Conservation (phyloP, 2,113 vertebrate species). For the Ploceus nigricollis region DNA sequence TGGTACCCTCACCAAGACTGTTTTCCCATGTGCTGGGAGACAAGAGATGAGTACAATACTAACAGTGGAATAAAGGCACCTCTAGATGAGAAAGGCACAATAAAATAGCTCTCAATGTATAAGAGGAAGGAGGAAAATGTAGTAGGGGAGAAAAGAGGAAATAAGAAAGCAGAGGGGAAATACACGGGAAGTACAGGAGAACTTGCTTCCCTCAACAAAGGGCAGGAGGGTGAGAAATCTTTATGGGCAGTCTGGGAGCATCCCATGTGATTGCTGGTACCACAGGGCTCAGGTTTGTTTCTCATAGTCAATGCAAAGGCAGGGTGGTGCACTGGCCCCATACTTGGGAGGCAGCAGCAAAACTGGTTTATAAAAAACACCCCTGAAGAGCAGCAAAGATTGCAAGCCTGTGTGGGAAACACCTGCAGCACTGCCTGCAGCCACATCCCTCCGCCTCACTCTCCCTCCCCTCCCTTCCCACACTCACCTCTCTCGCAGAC, state of each 20-base stretch:
- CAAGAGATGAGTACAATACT: neutral
- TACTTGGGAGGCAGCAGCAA: neutral
- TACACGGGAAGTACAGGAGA: fast-evolving
- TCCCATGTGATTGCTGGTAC: neutral
- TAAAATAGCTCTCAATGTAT: neutral
- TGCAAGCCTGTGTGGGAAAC: neutral
- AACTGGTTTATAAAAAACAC: neutral
- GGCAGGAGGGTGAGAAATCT: neutral
- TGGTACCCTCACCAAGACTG: neutral
- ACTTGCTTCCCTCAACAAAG: neutral
- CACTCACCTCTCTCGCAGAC: neutral
- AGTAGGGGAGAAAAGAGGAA: fast-evolving
- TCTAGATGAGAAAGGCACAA: neutral
- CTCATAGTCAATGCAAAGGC: neutral
- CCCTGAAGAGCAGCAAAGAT: neutral
- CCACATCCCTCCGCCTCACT: neutral
- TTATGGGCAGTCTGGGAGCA: neutral
- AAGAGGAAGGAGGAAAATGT: neutral
- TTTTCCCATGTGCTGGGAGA: neutral
- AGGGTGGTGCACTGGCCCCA: neutral
- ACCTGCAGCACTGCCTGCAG: neutral
- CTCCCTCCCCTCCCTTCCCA: neutral
- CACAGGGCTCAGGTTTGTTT: neutral
- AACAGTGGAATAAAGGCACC: neutral
- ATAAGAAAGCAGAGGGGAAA: neutral